Base-by-base conservation (phyloP, 2,797 vertebrate species). In the Enteromius paludinosus region DNA sequence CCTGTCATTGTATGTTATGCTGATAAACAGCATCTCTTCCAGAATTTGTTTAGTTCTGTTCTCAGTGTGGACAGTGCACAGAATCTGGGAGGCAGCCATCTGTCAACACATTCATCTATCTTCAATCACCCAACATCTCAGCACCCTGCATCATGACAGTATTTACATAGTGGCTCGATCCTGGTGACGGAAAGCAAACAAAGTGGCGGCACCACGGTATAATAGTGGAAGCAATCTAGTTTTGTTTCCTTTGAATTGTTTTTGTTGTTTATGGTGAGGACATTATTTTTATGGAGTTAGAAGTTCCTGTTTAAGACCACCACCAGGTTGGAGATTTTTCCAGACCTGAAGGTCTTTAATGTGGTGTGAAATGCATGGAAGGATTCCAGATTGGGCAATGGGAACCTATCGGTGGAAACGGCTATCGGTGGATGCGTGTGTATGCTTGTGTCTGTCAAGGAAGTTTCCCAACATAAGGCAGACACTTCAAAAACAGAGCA, bases 91-190 rank as follows among this genome's bases (percentile, higher is more conserved):
- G 65, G 25, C 20, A 30, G 45, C 69, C 54, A 64, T 72, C 74
- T 64, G 56, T 64, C 65, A 78, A 61, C 38, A 76, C 25, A 54
- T 30, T 11, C 14, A 54, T 38, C 38, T 4, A 61, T 78, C 25
- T 54, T 6, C 54, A 78, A 72, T 38, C 18, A 28, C 18, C 45
- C 12, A 25, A 64, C 25, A 28, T 30, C 47, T 77, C 73, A 38
- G 52, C 66, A 18, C 45, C 23, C 64, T 69, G 47, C 77, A 8
- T 35, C 25, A 25, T 5, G 7, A 59, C 47, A 64, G 14, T 74
- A 38, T 77, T 83, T 61, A 84, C 17, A 30, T 3, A 84, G 30
- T 25, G 71, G 59, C 45, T 79, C 47, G 41, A 47, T 20, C 38
- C 14, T 83, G 62, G 35, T 64, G 30, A 79, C 1, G 17, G 38